Evolutionary conservation across 2,113 vertebrate species (phyloP).

Genomic region (Nyctibius bracteatus): DNA sequence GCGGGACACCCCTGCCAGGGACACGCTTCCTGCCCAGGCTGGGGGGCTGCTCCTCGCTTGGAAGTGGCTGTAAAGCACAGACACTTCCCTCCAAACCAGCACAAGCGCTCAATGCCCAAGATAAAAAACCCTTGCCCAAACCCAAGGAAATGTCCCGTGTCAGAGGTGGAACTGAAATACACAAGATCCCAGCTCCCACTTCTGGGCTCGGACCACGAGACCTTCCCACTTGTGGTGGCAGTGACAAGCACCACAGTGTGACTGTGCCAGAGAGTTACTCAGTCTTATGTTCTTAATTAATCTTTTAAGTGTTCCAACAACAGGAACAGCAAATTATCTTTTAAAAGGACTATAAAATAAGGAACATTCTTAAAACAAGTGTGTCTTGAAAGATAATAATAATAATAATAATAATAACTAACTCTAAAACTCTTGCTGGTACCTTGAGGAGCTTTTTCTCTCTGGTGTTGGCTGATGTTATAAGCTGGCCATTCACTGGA

Average conservation of each 20-base stretch:
- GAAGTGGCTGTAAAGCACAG: background rate
- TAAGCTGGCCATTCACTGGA: conserved; percentile 33
- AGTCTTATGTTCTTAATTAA: background rate
- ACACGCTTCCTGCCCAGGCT: background rate
- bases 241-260: background rate
- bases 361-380: background rate
- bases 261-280: background rate
- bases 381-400: background rate
- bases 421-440: background rate
- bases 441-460: conserved; percentile 56
- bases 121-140: background rate
- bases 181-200: background rate
- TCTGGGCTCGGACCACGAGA: background rate
- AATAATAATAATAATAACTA: background rate
- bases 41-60: background rate
- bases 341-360: background rate
- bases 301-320: background rate
- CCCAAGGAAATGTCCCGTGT: background rate
- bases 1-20: background rate
- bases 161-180: background rate
- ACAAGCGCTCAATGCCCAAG: background rate
- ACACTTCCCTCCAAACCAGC: background rate
- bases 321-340: background rate
- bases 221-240: background rate
- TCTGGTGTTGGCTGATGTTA: background rate